Base-by-base conservation (phyloP, 2,888 invertebrate genomes). In the Oscheius sp. region DNA sequence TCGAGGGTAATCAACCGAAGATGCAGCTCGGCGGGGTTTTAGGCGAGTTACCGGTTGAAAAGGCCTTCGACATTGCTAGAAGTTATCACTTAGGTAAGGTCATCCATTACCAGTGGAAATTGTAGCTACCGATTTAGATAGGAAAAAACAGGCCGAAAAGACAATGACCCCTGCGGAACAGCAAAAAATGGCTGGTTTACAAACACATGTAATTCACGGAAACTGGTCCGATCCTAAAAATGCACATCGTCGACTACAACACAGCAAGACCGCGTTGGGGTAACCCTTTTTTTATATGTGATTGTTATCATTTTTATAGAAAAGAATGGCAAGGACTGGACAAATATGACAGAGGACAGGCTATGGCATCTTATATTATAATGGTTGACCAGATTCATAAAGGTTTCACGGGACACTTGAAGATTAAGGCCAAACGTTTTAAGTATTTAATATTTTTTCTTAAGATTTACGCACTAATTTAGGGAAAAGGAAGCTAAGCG, bases 341-440 rank as follows among this genome's bases (percentile, higher is more conserved):
- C 13, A 25, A 12, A 5, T n/a, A 18, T 5, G 43, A 43, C 7
- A 61, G 43, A 43, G 61, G 43, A 18, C 43, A 61, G 23, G 2
- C 61, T 9, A 61, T 61, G 61, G 41, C 61, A 18, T 41, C 61
- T 43, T 61, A 61, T 23, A 13, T 61, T 12, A 61, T 61, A n/a
- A 61, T 61, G 61, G 61, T 61, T 1, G 61, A 61, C n/a, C 43
- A 45, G 21, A 43, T 61, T 18, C 61, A 61, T 18, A 61, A 61
- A 43, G 61, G 61, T 1, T 61, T 61, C 45, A 45, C 18, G 7
- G 21, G 21, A 2, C 45, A 61, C n/a, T n/a, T 61, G 6, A 18
- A 43, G 18, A 7, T 18, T n/a, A 12, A 21, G 21, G 43, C 43
- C 7, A 18, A 43, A 18, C 35, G 23, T n/a, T n/a, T 61, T 9